Conservation (phyloP, 2,888 invertebrate genomes). For the Lissocephala sabroskyi region DNA sequence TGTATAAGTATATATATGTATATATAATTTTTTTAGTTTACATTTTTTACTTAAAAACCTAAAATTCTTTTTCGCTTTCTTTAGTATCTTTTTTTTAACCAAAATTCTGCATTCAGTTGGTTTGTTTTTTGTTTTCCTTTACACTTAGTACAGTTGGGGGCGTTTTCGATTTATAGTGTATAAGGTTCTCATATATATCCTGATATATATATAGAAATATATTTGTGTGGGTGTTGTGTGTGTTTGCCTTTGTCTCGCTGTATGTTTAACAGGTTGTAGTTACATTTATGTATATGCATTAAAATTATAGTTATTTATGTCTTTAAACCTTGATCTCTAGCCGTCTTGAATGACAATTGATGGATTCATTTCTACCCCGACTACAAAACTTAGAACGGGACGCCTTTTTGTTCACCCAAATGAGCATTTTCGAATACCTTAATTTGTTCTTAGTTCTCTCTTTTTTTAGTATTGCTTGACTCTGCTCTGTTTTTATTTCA, state of each 20-base stretch:
- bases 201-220: background rate
- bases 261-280: slow-evolving; percentile 3
- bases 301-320: slow-evolving; percentile 62
- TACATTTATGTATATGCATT: slow-evolving; percentile 25
- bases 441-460: no score
- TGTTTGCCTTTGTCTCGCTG: slow-evolving; percentile 2
- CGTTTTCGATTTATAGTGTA: background rate
- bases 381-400: no score
- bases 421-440: no score
- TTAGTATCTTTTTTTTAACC: slow-evolving; percentile 33
- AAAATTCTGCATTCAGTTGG: slow-evolving; percentile 37
- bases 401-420: no score
- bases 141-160: slow-evolving; percentile 11
- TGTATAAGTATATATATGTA: slow-evolving; percentile 37
- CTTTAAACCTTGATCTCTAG: slow-evolving; percentile 57
- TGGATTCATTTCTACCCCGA: no score
- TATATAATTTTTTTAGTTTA: slow-evolving; percentile 22
- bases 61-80: slow-evolving; percentile 19
- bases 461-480: no score
- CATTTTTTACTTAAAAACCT: slow-evolving; percentile 12
- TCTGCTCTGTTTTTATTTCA: background rate
- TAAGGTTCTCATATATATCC: background rate
- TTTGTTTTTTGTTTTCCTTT: slow-evolving; percentile 22
- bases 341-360: no score
- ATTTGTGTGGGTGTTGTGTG: slow-evolving; percentile 4